These are phyloP conservation scores for Sinocyclocheilus anophthalmus DNA, from an alignment of 2,113 vertebrate genomes.

Conservation along the genomic window DNA sequence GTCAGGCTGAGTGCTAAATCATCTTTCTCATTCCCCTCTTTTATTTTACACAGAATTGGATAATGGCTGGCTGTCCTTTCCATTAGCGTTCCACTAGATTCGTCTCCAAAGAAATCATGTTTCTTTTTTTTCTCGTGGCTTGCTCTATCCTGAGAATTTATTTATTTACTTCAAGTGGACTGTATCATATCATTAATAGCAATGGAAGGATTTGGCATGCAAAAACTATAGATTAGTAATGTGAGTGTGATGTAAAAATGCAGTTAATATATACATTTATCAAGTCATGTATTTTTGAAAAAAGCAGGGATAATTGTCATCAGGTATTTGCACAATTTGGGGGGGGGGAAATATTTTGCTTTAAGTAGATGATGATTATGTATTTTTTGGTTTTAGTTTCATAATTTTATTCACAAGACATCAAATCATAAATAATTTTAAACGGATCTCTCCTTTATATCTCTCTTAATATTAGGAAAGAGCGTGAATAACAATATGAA, in stretches of 20 bases:
- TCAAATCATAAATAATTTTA: neutral
- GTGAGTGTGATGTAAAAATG: neutral
- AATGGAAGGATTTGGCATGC: neutral
- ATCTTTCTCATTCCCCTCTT: slow-evolving; percentile 31
- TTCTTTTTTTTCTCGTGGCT: neutral
- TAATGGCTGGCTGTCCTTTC: slow-evolving; percentile 32
- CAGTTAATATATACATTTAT: neutral
- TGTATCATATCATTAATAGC: neutral
- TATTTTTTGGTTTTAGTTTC: no score
- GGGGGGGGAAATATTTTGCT: no score
- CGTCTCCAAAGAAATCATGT: neutral
- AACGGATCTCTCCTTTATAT: neutral
- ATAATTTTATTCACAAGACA: neutral
- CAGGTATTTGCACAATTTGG: neutral
- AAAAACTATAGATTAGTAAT: neutral
- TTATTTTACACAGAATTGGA: slow-evolving; percentile 33
- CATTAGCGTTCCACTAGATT: slow-evolving; percentile 12
- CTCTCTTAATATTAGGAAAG: neutral
- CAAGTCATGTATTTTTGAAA: neutral
- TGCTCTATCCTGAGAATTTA: neutral
- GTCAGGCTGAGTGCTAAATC: slow-evolving; percentile 34
- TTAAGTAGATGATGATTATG: no score
- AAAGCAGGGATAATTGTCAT: neutral
- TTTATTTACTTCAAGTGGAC: slow-evolving; percentile 1
- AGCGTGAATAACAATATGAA: neutral